Evolutionary conservation across 2,888 invertebrate species (phyloP), one percentile per base, ranked within the genome.

Genomic region (Machimus rusticus): DNA sequence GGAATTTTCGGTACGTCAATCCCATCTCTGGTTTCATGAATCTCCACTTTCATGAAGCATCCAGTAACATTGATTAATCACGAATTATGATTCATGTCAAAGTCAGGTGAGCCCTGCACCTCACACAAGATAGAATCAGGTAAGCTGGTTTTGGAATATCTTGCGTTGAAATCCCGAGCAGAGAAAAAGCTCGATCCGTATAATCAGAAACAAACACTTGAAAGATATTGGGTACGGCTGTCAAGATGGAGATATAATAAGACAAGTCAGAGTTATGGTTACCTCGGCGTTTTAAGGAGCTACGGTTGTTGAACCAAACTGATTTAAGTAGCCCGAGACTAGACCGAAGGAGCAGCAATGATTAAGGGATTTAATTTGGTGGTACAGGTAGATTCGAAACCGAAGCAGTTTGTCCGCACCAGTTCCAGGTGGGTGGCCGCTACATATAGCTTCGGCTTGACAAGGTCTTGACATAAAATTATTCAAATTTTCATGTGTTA

Each of bases 391-490:
- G 74, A 43, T 74, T 84, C 23, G 6, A 55, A 39, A 19, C 66
- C 34, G 9, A 19, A 23, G 66, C 51, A 84, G 84, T 84, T 66
- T 84, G n/a, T 66, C 82, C 31, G 39, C 39, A 37, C 23, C 74
- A 28, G 39, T 34, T 87, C 74, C 74, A 81, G 76, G 86, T 88
- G 88, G 88, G 88, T 88, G 88, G 88, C 57, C 86, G 37, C 28
- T 86, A 74, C 51, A 16, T 78, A 31, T 12, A 43, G 74, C 39
- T 39, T 19, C 28, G 39, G 39, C 77, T 77, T 87, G 88, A 88
- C 88, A 88, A 88, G 87, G 87, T 88, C 88, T 88, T 87, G 88
- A 88, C 88, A 74, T 77, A 46, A 85, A 88, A 88, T 88, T 87
- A 87, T 88, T 88, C 87, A 87, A 87, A 88, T 81, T 86, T 86